A percentile compares a stretch with the other conserved stretches of the same genome.
Evolutionary conservation across 2,113 vertebrate genomes (phyloP).

Genomic region (Chunga burmeisteri): DNA sequence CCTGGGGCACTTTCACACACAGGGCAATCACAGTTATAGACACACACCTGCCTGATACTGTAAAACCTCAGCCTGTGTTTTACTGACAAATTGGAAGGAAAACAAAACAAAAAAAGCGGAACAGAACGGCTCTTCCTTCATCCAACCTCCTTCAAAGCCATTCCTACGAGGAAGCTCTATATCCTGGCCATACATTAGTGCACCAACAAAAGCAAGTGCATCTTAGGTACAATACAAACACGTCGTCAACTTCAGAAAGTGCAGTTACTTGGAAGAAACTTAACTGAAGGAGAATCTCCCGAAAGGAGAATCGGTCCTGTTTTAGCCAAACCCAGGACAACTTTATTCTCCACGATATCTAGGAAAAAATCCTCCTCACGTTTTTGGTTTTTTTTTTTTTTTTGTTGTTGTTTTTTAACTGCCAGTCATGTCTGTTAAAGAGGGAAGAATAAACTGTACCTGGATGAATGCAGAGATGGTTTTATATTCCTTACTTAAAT

Average conservation of each 20-base stretch:
- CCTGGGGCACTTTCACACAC: conserved; percentile 47
- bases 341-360: not conserved
- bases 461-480: conserved; percentile 4
- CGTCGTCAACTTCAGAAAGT: no score
- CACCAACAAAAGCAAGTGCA: not conserved
- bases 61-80: conserved; percentile 65
- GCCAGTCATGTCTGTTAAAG: not conserved
- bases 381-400: not conserved
- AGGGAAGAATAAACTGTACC: conserved; percentile 21
- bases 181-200: not conserved
- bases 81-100: not conserved
- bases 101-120: not conserved
- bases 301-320: no score
- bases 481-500: conserved; percentile 47
- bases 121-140: not conserved
- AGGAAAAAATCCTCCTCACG: not conserved
- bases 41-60: conserved; percentile 48
- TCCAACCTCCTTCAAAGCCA: not conserved
- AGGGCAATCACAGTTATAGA: conserved; percentile 28
- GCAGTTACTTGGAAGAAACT: no score
- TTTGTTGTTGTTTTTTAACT: no score
- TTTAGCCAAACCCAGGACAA: not conserved
- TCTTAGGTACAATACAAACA: not conserved
- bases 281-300: no score
- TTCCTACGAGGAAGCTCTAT: not conserved